Percentiles rank a stretch among this genome's conserved stretches.
These are phyloP conservation scores for Burhinus oedicnemus DNA, from an alignment of 2,113 vertebrate genomes.

Conservation along the genomic window DNA sequence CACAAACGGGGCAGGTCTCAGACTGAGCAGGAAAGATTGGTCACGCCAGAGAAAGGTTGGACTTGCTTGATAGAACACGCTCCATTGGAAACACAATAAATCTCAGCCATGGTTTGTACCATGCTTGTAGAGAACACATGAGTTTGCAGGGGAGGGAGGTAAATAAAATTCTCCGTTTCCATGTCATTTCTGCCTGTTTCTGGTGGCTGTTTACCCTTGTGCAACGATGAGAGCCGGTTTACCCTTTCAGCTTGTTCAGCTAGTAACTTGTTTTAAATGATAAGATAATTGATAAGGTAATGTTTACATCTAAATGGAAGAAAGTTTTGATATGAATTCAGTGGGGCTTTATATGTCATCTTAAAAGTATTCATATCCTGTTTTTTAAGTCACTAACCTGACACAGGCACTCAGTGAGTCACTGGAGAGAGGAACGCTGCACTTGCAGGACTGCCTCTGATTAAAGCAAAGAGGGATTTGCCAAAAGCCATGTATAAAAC, in stretches of 20 bases:
- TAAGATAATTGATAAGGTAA: background rate
- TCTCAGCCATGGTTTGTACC: background rate
- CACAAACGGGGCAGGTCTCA: background rate
- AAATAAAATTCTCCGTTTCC: background rate
- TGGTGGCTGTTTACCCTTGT: background rate
- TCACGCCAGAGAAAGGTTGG: background rate
- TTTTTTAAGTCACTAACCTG: background rate
- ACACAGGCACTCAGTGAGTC: background rate
- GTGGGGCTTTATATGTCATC: background rate
- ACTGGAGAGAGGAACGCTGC: background rate
- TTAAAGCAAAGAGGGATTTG: background rate
- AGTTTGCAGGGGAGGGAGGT: background rate
- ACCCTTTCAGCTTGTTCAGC: background rate
- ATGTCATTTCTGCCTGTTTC: background rate
- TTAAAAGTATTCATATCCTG: conserved; percentile 26
- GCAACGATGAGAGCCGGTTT: background rate
- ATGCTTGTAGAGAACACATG: background rate
- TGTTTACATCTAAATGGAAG: background rate
- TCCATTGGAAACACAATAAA: background rate
- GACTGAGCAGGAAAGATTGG: background rate
- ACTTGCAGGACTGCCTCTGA: background rate
- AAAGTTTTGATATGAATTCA: background rate
- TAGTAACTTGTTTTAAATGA: background rate
- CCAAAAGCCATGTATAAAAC: background rate
- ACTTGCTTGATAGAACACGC: background rate